Evolutionary conservation across 2,888 invertebrate genomes (phyloP).

Genomic region (Dorcus parallelipipedus): DNA sequence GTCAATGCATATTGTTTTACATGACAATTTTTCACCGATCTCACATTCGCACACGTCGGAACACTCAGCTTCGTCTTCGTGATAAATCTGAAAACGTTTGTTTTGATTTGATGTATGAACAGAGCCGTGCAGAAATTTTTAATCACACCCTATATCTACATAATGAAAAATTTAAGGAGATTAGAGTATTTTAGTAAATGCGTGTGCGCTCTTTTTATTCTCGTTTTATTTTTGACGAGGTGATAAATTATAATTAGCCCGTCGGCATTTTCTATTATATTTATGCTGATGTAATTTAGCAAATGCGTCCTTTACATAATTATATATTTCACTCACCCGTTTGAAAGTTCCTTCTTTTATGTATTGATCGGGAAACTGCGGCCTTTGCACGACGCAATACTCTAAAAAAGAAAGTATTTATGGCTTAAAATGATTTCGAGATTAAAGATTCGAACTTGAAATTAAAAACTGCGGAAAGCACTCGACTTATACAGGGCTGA

Average conservation of each 20-base stretch:
- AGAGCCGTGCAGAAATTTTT: too few relatives aligned
- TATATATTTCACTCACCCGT: conserved; percentile 60
- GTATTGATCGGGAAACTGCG: conserved; percentile 77
- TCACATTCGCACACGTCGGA: conserved; percentile 88
- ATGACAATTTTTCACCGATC: conserved; percentile 71
- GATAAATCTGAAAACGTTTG: conserved; percentile 63
- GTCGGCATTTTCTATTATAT: too few relatives aligned
- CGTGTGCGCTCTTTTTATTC: too few relatives aligned
- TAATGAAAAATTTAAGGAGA: too few relatives aligned
- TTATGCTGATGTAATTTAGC: background rate
- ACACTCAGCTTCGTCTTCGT: conserved; percentile 83
- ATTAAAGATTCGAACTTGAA: too few relatives aligned
- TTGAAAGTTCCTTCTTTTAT: conserved; percentile 83
- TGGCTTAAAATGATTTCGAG: background rate
- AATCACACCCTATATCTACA: background rate
- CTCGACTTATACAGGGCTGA: too few relatives aligned
- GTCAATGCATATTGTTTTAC: conserved; percentile 86
- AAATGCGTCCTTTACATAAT: background rate
- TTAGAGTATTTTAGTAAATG: too few relatives aligned
- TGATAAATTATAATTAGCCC: too few relatives aligned
- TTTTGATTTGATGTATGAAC: too few relatives aligned
- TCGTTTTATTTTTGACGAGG: too few relatives aligned
- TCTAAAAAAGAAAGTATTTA: conserved; percentile 50
- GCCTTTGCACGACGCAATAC: conserved; percentile 80
- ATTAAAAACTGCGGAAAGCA: too few relatives aligned